phyloP scores from a whole-genome alignment of 2,888 invertebrate species.

The Polydrusus pterygomalis region DNA sequence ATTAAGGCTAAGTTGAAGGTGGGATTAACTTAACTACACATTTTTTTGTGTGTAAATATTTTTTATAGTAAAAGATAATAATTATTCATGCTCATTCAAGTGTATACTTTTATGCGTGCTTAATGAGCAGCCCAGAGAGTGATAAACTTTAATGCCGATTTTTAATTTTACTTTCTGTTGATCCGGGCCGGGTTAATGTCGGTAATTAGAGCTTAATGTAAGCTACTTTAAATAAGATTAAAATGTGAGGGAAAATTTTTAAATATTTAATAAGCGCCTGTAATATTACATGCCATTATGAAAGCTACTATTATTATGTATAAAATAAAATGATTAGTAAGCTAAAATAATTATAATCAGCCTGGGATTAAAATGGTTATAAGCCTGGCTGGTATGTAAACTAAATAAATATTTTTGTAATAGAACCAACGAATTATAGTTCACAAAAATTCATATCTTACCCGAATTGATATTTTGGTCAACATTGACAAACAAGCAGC shows the following conservation, averaged over 20 bases:
- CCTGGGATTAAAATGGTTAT: too few species aligned
- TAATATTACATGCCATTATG: background rate
- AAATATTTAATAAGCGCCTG: background rate
- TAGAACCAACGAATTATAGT: too few species aligned
- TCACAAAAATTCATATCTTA: too few species aligned
- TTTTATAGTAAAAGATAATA: constrained; percentile 48
- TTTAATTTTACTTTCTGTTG: constrained; percentile 32
- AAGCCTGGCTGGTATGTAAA: too few species aligned
- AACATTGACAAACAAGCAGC: too few species aligned
- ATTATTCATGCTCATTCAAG: constrained; percentile 34
- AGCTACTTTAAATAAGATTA: constrained; percentile 18
- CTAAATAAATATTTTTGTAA: too few species aligned
- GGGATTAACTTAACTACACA: too few species aligned
- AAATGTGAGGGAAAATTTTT: constrained; percentile 18
- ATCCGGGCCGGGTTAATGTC: constrained; percentile 17
- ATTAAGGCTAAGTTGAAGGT: too few species aligned
- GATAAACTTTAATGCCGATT: constrained; percentile 22
- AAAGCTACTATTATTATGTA: background rate
- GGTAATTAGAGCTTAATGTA: constrained; percentile 19
- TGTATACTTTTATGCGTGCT: constrained; percentile 27
- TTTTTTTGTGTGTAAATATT: constrained; percentile 26
- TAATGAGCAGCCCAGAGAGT: constrained; percentile 13
- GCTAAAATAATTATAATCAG: too few species aligned
- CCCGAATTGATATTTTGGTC: too few species aligned
- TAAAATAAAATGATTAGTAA: background rate